phyloP scores from a whole-genome alignment of 1,140 invertebrate genomes.

The Lethrus apterus region DNA sequence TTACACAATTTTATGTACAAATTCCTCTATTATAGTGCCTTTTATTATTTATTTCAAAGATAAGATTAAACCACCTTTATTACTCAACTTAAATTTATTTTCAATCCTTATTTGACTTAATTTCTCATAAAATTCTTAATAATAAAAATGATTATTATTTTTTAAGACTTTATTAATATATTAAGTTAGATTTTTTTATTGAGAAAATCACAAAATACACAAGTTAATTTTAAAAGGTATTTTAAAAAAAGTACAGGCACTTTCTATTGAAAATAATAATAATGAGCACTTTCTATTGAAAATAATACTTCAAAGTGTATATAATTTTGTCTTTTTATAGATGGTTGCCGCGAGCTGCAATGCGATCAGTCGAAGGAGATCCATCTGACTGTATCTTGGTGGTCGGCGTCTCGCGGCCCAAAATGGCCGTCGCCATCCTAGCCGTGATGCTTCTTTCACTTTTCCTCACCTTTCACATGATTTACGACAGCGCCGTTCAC shows the following conservation, averaged over 20 bases:
- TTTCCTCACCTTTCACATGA: constrained; percentile 72
- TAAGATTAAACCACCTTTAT: no score
- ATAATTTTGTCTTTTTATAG: constrained; percentile 41
- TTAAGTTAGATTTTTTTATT: no score
- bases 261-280: not conserved
- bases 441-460: constrained; percentile 67
- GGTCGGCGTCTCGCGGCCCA: constrained; percentile 68
- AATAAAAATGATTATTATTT: no score
- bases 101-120: no score
- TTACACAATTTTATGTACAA: no score
- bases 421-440: constrained; percentile 68
- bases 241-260: not conserved
- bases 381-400: constrained; percentile 71
- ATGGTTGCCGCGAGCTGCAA: constrained; percentile 69
- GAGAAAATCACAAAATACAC: no score
- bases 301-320: not conserved
- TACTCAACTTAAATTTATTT: no score
- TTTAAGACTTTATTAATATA: no score
- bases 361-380: constrained; percentile 68
- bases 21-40: no score
- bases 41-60: no score
- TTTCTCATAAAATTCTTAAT: no score
- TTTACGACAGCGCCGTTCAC: constrained; percentile 75
- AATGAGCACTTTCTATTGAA: not conserved
- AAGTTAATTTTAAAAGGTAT: not conserved